These are phyloP conservation scores for Drosophila vallismaia DNA, from an alignment of 2,888 invertebrate genomes.

Conservation along the genomic window DNA sequence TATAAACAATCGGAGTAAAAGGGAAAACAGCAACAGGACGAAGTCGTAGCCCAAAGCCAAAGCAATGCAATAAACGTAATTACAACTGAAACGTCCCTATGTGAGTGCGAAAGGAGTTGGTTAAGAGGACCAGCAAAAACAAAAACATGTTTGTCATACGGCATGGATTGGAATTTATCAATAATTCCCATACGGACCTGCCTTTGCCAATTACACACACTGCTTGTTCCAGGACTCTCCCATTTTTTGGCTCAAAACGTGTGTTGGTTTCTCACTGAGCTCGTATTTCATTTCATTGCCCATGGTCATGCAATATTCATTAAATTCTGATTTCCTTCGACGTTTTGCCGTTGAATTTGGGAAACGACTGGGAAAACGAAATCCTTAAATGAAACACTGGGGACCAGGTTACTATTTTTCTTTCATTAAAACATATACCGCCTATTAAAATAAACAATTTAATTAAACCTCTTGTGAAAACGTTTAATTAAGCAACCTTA, in stretches of 20 bases:
- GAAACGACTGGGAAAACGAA: too few species aligned
- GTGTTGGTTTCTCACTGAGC: slow-evolving; percentile 1
- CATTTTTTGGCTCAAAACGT: slow-evolving; percentile 19
- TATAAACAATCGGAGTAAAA: slow-evolving; percentile 22
- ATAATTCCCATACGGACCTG: slow-evolving; percentile 37
- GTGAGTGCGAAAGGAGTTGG: slow-evolving; percentile 9
- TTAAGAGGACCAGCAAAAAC: slow-evolving; percentile 28
- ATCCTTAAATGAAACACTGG: too few species aligned
- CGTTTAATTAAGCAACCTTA: slow-evolving; percentile 1
- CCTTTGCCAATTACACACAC: slow-evolving; percentile 40
- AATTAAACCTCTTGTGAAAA: slow-evolving; percentile 55
- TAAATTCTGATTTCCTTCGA: background rate
- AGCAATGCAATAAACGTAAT: slow-evolving; percentile 68
- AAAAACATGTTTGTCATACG: slow-evolving; percentile 51
- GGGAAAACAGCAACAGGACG: slow-evolving; percentile 11
- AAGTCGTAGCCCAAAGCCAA: slow-evolving; percentile 41
- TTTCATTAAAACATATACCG: too few species aligned
- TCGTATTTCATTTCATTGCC: slow-evolving; percentile 26
- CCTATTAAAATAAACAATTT: slow-evolving; percentile 34
- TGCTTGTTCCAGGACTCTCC: slow-evolving; percentile 8
- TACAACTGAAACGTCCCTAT: slow-evolving; percentile 54
- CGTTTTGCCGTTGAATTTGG: too few species aligned
- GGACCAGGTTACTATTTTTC: too few species aligned
- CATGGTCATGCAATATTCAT: slow-evolving; percentile 15
- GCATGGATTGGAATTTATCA: slow-evolving; percentile 50